Conservation (phyloP, 1,140 invertebrate genomes). For the Samia ricini region DNA sequence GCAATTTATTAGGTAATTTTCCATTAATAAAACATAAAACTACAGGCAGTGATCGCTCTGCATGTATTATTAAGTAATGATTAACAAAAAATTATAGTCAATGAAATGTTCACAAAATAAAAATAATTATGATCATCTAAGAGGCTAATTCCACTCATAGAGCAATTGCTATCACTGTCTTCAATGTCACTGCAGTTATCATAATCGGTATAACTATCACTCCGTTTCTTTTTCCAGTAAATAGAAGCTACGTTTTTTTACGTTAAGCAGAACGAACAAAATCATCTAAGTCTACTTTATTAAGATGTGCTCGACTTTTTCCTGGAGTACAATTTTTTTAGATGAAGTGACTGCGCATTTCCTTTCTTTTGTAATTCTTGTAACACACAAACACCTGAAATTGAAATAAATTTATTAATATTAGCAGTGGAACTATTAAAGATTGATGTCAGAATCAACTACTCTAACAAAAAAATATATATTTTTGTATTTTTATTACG, state of each 20-base stretch:
- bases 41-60: slow-evolving; percentile 1
- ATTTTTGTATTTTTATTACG: too few relatives aligned
- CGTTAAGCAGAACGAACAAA: slow-evolving; percentile 24
- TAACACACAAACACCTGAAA: too few relatives aligned
- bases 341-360: slow-evolving; percentile 22
- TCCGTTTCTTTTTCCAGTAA: not conserved
- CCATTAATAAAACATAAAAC: slow-evolving; percentile 1
- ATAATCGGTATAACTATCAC: not conserved
- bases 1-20: not conserved
- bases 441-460: too few relatives aligned
- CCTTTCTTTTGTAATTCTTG: slow-evolving; percentile 21
- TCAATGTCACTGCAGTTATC: not conserved
- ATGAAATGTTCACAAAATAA: not conserved
- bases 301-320: slow-evolving; percentile 20
- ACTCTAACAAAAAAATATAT: too few relatives aligned
- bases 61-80: slow-evolving; percentile 1
- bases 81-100: not conserved
- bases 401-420: too few relatives aligned
- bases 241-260: slow-evolving; percentile 26
- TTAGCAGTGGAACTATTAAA: too few relatives aligned
- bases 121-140: not conserved
- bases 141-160: not conserved
- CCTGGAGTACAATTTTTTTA: slow-evolving; percentile 20
- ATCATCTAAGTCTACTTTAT: slow-evolving; percentile 24
- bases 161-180: not conserved